These are phyloP conservation scores for Chaetogeoica ovagalla DNA, from an alignment of 2,888 invertebrate genomes.

Conservation along the genomic window DNA sequence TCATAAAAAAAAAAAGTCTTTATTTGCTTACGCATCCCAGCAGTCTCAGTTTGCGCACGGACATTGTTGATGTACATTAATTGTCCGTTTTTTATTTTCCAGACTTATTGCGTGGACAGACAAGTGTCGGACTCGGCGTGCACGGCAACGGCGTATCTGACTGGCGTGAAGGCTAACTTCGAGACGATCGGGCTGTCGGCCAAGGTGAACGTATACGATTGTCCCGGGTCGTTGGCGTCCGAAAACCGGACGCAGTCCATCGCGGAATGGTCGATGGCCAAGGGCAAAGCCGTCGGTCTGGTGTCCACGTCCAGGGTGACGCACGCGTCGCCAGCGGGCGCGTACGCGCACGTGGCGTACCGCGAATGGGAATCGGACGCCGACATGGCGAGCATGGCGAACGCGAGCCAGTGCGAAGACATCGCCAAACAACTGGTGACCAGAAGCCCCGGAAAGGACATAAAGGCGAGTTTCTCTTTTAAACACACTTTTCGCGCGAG, in stretches of 20 bases:
- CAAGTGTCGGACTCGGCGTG: constrained; percentile 78
- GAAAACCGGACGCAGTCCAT: constrained; percentile 64
- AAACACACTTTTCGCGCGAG: too few species aligned
- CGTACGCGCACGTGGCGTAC: constrained; percentile 73
- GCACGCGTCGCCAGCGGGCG: constrained; percentile 76
- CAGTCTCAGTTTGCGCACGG: too few species aligned
- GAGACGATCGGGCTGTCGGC: constrained; percentile 68
- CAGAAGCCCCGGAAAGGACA: constrained; percentile 68
- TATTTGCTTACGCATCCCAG: too few species aligned
- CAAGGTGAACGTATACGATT: constrained; percentile 60
- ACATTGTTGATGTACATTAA: too few species aligned
- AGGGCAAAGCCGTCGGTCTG: constrained; percentile 77
- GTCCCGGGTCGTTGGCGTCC: constrained; percentile 55
- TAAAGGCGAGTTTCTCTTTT: constrained; percentile 64
- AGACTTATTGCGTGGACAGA: constrained; percentile 60
- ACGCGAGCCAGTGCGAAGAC: constrained; percentile 66
- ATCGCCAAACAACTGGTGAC: constrained; percentile 75
- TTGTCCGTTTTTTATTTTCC: not conserved
- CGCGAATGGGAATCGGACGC: constrained; percentile 75
- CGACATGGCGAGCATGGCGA: constrained; percentile 63
- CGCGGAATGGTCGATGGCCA: constrained; percentile 72
- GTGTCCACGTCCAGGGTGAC: constrained; percentile 85
- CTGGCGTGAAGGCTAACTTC: constrained; percentile 72
- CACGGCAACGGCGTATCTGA: constrained; percentile 71
- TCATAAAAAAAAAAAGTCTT: too few species aligned